These are phyloP conservation scores for Conus canariensis DNA, from an alignment of 2,888 invertebrate species.

Conservation along the genomic window DNA sequence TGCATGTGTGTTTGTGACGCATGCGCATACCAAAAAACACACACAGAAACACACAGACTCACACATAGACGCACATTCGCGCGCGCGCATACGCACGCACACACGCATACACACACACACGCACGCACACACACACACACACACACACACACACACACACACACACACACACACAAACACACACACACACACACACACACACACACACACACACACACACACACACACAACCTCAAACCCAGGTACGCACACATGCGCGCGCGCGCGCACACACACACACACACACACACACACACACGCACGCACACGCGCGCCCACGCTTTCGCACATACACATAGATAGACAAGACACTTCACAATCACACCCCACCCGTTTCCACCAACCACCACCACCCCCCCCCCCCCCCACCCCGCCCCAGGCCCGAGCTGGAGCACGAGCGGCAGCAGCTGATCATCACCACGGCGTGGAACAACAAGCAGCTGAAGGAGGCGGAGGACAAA, in stretches of 20 bases:
- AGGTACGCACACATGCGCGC: no score
- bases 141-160: neutral
- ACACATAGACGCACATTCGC: neutral
- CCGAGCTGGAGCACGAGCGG: constrained; percentile 89
- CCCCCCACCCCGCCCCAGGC: constrained; percentile 76
- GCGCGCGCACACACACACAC: no score
- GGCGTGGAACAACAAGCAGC: constrained; percentile 88
- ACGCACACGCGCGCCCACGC: no score
- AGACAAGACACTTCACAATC: no score
- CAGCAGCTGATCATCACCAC: constrained; percentile 88
- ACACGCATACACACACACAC: neutral
- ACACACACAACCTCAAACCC: no score
- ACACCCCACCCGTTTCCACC: no score
- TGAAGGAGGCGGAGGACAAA: constrained; percentile 92
- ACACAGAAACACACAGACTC: neutral
- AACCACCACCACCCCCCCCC: no score
- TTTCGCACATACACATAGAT: no score
- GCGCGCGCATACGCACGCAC: neutral
- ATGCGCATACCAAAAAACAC: neutral
- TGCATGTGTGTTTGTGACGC: constrained; percentile 2
- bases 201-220: neutral
- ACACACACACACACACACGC: no score
- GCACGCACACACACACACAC: neutral
- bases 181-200: constrained; percentile 17
- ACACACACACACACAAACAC: neutral